Evolutionary conservation across 2,113 vertebrate species (phyloP).

Genomic region (Eira barbara): DNA sequence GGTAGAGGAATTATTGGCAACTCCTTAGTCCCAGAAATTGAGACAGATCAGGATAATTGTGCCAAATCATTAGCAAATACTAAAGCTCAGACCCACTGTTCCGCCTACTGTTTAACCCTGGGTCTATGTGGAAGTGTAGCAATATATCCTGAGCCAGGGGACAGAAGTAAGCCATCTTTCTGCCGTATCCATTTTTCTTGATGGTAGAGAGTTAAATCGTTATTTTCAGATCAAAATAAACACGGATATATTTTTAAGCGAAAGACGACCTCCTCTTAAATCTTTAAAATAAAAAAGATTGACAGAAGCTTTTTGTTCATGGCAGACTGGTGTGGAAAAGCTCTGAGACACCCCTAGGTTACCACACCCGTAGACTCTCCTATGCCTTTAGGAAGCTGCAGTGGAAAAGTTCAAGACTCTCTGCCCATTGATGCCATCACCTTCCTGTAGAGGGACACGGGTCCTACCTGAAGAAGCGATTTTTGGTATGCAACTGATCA

Average conservation of each 20-base stretch:
- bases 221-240: neutral
- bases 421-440: neutral
- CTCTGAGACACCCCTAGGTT: neutral
- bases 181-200: neutral
- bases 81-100: neutral
- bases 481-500: slow-evolving; percentile 37
- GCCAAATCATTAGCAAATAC: neutral
- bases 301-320: neutral
- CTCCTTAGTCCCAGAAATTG: neutral
- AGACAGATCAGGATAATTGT: neutral
- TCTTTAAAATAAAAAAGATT: neutral
- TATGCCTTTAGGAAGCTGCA: neutral
- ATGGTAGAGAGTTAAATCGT: neutral
- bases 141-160: neutral
- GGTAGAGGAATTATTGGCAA: neutral
- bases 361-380: neutral
- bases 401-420: neutral
- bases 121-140: neutral
- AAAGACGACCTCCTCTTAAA: neutral
- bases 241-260: neutral
- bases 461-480: neutral
- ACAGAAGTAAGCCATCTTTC: neutral
- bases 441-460: neutral
- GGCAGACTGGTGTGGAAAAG: neutral
- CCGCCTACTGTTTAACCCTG: neutral